Percentiles rank a stretch among this genome's conserved stretches.
These are phyloP conservation scores for Piprites chloris DNA, from an alignment of 2,113 vertebrate genomes.

Conservation along the genomic window DNA sequence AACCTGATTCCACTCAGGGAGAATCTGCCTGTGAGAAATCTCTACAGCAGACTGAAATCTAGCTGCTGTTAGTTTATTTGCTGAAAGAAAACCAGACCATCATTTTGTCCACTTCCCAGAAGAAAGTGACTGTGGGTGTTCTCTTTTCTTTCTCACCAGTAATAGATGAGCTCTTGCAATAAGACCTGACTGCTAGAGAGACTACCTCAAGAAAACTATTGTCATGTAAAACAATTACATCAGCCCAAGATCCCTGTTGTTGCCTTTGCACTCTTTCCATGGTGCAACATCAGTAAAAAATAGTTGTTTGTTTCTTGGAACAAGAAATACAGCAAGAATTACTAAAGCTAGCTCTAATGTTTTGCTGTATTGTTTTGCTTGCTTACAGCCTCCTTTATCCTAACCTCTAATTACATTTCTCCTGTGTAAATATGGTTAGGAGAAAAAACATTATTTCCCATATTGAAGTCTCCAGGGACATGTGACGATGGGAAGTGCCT, in stretches of 20 bases:
- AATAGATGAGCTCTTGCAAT: conserved; percentile 21
- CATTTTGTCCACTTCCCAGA: conserved; percentile 44
- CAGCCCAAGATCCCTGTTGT: background rate
- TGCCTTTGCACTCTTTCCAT: conserved; percentile 18
- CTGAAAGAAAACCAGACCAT: conserved; percentile 46
- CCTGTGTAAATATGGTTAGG: background rate
- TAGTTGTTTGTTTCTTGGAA: background rate
- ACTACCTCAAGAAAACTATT: conserved; percentile 30
- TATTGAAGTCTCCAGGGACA: background rate
- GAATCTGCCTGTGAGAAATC: conserved; percentile 38
- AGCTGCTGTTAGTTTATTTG: conserved; percentile 45
- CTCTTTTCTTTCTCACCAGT: conserved; percentile 34
- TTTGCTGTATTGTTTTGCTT: background rate
- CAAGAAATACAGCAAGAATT: background rate
- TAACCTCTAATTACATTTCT: conserved; percentile 26
- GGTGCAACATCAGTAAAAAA: background rate
- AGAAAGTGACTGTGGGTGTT: conserved; percentile 40
- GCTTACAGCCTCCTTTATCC: background rate
- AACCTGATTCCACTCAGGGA: background rate
- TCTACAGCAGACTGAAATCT: conserved; percentile 28
- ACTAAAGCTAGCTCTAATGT: background rate
- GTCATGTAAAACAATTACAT: conserved; percentile 11
- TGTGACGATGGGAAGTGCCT: background rate
- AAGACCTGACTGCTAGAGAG: conserved; percentile 12
- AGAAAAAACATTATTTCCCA: background rate